Percentiles rank a stretch among this genome's conserved stretches.
Conservation (phyloP, 2,797 vertebrate species). For the Hemibagrus guttatus region DNA sequence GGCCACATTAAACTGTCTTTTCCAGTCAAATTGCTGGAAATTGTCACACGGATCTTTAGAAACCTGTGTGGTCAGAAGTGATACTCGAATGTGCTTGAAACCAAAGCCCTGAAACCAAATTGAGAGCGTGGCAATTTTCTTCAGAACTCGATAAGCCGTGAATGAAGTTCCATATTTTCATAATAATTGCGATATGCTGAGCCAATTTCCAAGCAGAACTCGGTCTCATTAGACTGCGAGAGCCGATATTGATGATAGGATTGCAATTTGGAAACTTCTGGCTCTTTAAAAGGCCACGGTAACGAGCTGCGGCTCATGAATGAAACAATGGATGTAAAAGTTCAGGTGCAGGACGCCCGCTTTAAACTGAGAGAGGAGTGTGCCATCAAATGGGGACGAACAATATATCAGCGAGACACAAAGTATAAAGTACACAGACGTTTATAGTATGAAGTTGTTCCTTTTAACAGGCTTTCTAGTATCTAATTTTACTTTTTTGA, state of each 20-base stretch:
- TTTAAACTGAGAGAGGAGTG: neutral
- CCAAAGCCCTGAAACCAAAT: neutral
- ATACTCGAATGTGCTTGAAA: neutral
- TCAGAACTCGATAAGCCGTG: neutral
- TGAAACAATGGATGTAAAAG: neutral
- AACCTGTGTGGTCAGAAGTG: neutral
- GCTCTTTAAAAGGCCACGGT: neutral
- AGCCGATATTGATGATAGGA: slow-evolving; percentile 24
- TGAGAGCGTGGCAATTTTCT: neutral
- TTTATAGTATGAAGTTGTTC: neutral
- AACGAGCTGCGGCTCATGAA: neutral
- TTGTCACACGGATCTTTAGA: neutral
- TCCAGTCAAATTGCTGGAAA: neutral
- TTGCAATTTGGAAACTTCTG: slow-evolving; percentile 24
- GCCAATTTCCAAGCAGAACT: slow-evolving; percentile 16
- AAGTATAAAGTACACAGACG: too few species aligned
- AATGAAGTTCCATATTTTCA: slow-evolving; percentile 11
- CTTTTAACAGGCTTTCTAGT: neutral
- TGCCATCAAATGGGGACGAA: neutral
- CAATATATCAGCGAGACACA: neutral
- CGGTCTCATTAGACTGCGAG: neutral
- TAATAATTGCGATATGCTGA: neutral
- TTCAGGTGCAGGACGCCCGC: neutral
- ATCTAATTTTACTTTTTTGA: neutral
- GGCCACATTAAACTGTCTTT: neutral